Base-by-base conservation (phyloP, 53 echinoderm and acorn worm genomes). In the Pentamera pediparva region DNA sequence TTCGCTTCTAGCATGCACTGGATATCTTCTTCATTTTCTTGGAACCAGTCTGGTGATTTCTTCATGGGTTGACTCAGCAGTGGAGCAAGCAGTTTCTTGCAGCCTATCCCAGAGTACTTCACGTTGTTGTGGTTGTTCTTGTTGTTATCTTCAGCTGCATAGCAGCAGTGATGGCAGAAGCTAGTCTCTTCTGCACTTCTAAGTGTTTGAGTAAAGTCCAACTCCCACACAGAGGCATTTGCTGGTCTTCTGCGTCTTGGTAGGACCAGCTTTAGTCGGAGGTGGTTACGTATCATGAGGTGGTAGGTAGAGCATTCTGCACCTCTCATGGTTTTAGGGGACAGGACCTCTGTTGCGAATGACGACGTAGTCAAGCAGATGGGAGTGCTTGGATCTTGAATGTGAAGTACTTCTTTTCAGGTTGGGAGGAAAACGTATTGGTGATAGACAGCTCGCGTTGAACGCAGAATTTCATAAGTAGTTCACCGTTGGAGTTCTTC, bases 361-460 rank as follows among this genome's bases (percentile, higher is more conserved):
- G 21, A 33, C 47, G 45, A 70, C 10, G 70, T 80, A 80, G 69
- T 80, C 86, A 3, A 85, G 80, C n/a, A 80, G 80, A 65, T 86
- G 81, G 43, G 56, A 80, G 18, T 39, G 27, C 38, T 81, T 80
- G 2, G 80, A 80, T 35, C 86, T 56, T 32, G 86, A 81, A 59
- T 39, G 61, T 56, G 31, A 67, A 57, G 75, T 50, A 80, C 33
- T 45, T 65, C 76, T 58, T 75, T 20, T 65, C 59, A 30, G 80
- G 80, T 5, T 55, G 81, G 59, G 56, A 50, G 79, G 80, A 85
- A 49, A 56, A 80, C 13, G 86, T 85, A 40, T 85, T 85, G 64
- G 86, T 80, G 19, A 80, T 47, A 38, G 35, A 59, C 39, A 85
- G 86, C 12, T 67, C 39, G 32, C 56, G 63, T 36, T 65, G 64